phyloP scores from a whole-genome alignment of 2,888 invertebrate genomes.

The Laothoe populi region DNA sequence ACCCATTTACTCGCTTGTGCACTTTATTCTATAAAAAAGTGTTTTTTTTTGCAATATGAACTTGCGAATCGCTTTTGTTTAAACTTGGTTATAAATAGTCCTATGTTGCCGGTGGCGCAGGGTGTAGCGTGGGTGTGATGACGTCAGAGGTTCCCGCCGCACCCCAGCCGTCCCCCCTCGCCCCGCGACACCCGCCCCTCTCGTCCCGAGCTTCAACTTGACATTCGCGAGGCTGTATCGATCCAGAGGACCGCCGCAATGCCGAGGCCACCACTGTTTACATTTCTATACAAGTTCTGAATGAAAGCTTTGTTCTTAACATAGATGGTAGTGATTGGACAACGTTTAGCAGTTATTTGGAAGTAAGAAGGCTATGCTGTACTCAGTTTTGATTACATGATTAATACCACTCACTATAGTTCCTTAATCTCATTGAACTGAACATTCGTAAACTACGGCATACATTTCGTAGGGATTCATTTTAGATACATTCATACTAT shows the following conservation, averaged over 20 bases:
- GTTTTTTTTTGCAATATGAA: no score
- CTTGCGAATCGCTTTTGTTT: constrained; percentile 2
- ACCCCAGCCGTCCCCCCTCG: constrained; percentile 28
- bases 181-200: constrained; percentile 24
- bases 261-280: constrained; percentile 59
- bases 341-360: neutral
- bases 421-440: no score
- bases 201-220: constrained; percentile 62
- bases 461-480: no score
- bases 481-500: no score
- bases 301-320: constrained; percentile 31
- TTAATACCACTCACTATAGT: no score
- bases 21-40: no score
- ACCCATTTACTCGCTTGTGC: no score
- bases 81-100: constrained; percentile 8
- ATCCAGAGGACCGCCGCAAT: constrained; percentile 51
- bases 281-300: constrained; percentile 38
- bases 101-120: constrained; percentile 31
- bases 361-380: no score
- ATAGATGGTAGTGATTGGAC: neutral
- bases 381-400: no score
- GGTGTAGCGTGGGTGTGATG: constrained; percentile 55
- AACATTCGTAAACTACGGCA: no score
- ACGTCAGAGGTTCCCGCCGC: constrained; percentile 50
- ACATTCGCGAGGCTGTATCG: constrained; percentile 66